These are phyloP conservation scores for Delichon dasypus DNA, from an alignment of 2,797 vertebrate species.

Conservation along the genomic window DNA sequence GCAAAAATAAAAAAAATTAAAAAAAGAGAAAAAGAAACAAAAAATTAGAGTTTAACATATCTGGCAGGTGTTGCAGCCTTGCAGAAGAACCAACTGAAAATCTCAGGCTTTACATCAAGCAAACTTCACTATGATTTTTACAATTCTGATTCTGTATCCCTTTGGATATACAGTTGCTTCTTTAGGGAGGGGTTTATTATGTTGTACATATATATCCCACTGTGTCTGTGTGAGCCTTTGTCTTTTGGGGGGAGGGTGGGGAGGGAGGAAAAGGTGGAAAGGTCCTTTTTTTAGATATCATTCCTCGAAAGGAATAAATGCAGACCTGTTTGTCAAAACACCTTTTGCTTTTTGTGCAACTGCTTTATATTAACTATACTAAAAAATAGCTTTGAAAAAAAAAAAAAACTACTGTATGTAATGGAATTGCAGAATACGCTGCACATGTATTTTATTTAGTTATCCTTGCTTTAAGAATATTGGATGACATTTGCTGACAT, in stretches of 20 bases:
- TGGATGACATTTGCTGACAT: slow-evolving; percentile 85
- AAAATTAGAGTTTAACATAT: slow-evolving; percentile 84
- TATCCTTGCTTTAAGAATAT: slow-evolving; percentile 88
- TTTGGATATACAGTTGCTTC: slow-evolving; percentile 78
- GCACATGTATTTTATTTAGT: slow-evolving; percentile 94
- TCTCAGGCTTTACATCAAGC: slow-evolving; percentile 91
- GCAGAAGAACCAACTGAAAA: slow-evolving; percentile 88
- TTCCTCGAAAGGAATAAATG: slow-evolving; percentile 86
- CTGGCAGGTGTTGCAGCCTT: slow-evolving; percentile 82
- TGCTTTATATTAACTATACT: slow-evolving; percentile 95
- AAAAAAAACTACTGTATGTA: slow-evolving; percentile 92
- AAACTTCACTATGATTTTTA: slow-evolving; percentile 81
- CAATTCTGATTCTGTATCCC: slow-evolving; percentile 78
- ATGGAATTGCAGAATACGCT: slow-evolving; percentile 91
- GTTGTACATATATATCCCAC: slow-evolving; percentile 90
- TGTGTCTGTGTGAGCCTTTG: slow-evolving; percentile 87
- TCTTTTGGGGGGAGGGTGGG: slow-evolving; percentile 74
- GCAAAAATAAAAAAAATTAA: slow-evolving; percentile 76
- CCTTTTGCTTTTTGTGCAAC: slow-evolving; percentile 89
- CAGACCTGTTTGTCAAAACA: slow-evolving; percentile 84
- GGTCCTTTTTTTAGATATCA: slow-evolving; percentile 81
- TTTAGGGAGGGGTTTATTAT: slow-evolving; percentile 83
- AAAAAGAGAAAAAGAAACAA: slow-evolving; percentile 75
- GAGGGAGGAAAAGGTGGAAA: slow-evolving; percentile 64
- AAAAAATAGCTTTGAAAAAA: slow-evolving; percentile 84